phyloP scores from a whole-genome alignment of 2,113 vertebrate genomes.

The Psittacus erithacus region DNA sequence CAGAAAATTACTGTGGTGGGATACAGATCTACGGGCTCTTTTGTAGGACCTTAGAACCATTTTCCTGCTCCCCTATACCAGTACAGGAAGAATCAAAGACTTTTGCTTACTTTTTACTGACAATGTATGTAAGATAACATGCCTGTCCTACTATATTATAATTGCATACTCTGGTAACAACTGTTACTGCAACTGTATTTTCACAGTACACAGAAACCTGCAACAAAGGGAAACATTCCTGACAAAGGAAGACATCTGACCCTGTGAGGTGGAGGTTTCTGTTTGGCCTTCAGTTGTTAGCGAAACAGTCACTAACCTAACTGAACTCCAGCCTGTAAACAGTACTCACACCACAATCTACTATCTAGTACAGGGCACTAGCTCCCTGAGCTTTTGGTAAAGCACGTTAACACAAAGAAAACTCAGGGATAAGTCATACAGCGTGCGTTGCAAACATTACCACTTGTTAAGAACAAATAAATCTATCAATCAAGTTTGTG shows the following conservation, averaged over 20 bases:
- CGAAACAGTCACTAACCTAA: background rate
- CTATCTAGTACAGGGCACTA: background rate
- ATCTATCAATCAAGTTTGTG: background rate
- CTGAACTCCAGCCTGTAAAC: background rate
- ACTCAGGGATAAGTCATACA: background rate
- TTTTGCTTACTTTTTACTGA: background rate
- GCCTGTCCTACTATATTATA: background rate
- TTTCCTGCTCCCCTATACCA: background rate
- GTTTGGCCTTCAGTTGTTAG: background rate
- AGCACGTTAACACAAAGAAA: background rate
- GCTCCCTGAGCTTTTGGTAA: background rate
- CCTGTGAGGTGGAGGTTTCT: background rate
- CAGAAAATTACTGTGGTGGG: background rate
- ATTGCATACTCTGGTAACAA: background rate
- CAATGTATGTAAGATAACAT: fast-evolving
- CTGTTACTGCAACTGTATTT: background rate
- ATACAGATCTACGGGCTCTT: background rate
- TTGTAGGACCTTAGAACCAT: background rate
- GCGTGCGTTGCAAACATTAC: background rate
- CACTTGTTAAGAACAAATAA: background rate
- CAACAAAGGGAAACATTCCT: background rate
- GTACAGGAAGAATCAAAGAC: background rate
- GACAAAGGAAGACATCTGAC: background rate
- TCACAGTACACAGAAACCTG: background rate
- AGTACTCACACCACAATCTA: background rate